Evolutionary conservation across 1,140 invertebrate species (phyloP).

Genomic region (Drosophila orosa): DNA sequence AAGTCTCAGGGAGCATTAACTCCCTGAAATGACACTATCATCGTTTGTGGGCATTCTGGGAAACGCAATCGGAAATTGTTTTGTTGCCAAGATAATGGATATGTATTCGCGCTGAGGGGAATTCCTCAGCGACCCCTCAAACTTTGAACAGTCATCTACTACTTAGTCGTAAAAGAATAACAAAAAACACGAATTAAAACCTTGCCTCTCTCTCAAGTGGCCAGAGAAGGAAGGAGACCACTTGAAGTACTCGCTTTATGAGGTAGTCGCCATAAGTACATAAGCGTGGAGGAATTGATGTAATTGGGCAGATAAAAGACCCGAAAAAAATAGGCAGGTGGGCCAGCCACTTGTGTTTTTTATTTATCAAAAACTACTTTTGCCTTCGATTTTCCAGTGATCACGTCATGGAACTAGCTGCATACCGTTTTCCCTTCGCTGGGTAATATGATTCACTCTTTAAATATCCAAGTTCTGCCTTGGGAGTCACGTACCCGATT

Average conservation of each 20-base stretch:
- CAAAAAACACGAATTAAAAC: constrained; percentile 18
- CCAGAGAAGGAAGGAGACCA: constrained; percentile 3
- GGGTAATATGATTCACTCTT: background rate
- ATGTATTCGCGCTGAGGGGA: constrained; percentile 7
- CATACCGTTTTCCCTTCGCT: background rate
- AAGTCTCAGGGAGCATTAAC: constrained; percentile 15
- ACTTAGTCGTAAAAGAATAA: constrained; percentile 12
- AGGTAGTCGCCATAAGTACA: constrained; percentile 23
- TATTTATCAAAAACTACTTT: background rate
- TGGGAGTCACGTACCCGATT: constrained; percentile 7
- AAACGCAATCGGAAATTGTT: constrained; percentile 18
- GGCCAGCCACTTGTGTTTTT: background rate
- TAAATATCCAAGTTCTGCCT: background rate
- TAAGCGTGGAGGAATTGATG: constrained; percentile 39
- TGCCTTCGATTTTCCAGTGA: background rate
- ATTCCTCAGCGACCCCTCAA: constrained; percentile 14
- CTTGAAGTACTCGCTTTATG: constrained; percentile 24
- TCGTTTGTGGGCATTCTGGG: constrained; percentile 22
- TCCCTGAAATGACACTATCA: constrained; percentile 25
- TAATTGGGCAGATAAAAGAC: constrained; percentile 40
- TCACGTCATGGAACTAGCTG: background rate
- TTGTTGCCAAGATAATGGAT: constrained; percentile 16
- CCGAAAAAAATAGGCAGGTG: constrained; percentile 16
- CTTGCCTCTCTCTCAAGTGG: constrained; percentile 22
- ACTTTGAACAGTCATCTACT: constrained; percentile 28